A percentile compares a stretch with the other conserved stretches of the same genome.
Conservation (phyloP, 1,140 invertebrate genomes). For the Drosophila eugracilis region DNA sequence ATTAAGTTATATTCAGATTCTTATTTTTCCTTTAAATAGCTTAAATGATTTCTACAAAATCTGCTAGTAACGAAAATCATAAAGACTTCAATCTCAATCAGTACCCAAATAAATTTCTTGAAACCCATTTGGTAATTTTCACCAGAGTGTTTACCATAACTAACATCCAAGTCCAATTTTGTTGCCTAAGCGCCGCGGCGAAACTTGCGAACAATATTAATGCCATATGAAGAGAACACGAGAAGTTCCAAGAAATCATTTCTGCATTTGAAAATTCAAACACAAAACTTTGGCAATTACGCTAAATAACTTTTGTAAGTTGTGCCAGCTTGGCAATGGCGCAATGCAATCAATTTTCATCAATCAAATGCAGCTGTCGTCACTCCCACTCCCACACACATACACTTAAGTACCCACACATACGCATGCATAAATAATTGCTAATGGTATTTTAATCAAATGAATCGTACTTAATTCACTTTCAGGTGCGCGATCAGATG, state of each 20-base stretch:
- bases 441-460: conserved; percentile 33
- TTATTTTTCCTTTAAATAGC: no score
- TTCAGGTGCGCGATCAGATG: conserved; percentile 84
- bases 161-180: conserved; percentile 30
- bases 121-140: conserved; percentile 8
- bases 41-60: no score
- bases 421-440: conserved; percentile 33
- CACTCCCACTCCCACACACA: conserved; percentile 2
- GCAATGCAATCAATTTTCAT: conserved; percentile 69
- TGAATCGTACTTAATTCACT: conserved; percentile 16
- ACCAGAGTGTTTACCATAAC: conserved; percentile 25
- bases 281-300: conserved; percentile 61
- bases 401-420: not conserved
- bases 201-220: conserved; percentile 36
- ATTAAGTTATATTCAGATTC: no score
- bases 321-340: conserved; percentile 40
- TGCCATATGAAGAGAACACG: conserved; percentile 36
- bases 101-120: not conserved
- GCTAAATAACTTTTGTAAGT: conserved; percentile 53
- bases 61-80: not conserved
- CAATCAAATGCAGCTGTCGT: conserved; percentile 48
- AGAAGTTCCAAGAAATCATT: conserved; percentile 44
- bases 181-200: conserved; percentile 1
- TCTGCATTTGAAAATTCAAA: conserved; percentile 62
- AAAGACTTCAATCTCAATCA: not conserved